Evolutionary conservation across 2,797 vertebrate species (phyloP), one percentile per base, ranked within the genome.

Genomic region (Cyclura pinguis): DNA sequence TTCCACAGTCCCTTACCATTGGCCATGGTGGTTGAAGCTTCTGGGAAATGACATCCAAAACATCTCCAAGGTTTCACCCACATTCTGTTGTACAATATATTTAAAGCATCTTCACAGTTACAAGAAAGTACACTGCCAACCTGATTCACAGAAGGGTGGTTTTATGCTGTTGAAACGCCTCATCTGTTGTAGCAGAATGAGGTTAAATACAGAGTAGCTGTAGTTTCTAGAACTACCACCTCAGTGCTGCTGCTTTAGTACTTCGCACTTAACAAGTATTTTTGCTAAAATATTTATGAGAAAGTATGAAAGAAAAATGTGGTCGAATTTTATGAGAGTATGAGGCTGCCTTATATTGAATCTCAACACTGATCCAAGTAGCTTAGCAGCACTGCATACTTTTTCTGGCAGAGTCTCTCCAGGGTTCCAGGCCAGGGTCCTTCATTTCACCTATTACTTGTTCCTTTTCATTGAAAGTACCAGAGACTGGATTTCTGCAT

Each of bases 261-360:
- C n/a, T 35, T 82, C 59, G 27, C 57, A 82, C 22, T 38, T 83
- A 83, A 35, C 10, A 55, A 83, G 57, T 83, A 83, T 83, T 35
- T 83, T 38, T 83, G 57, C 57, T 83, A 35, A 83, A 83, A 83
- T 38, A 42, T 64, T 82, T 82, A 81, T 81, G 55, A 80, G 32
- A 81, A 52, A 81, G 24, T 35, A 20, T 59, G 32, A 42, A n/a
- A 38, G 55, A 83, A 42, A 20, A 64, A 42, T 62, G 62, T 82
- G 52, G 35, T 59, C 32, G 22, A n/a, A 35, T 59, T 57, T 24
- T 62, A 10, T 42, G 7, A 27, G 80, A 27, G 22, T 64, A 64
- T 42, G 35, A 38, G 35, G 20, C 57, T 38, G 42, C 42, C 42
- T 50, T 78, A 47, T 78, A 22, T 22, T 50, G 10, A 42, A 47